Evolutionary conservation across 2,113 vertebrate species (phyloP), one percentile per base, ranked within the genome.

Genomic region (Sterrhoptilus dennistouni): DNA sequence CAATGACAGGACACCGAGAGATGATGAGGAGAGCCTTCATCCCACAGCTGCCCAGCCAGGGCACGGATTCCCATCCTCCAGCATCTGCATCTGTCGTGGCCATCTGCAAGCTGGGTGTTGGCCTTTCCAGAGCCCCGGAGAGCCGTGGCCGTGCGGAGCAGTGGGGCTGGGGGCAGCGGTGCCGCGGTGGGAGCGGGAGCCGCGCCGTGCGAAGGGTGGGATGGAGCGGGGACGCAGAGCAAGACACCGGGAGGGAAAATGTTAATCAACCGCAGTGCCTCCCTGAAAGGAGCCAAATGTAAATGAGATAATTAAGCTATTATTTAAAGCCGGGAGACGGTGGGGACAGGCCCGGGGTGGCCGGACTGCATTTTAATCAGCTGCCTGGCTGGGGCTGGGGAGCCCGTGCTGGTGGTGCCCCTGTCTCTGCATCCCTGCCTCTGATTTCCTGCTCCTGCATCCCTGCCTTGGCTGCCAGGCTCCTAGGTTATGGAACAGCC

Each of bases 221-320:
- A 90, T 92, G 92, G 3, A 72, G 81, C 15, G 12, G 86, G 90
- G 40, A 96, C 4, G 16, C 63, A n/a, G 95, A 95, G 64, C 8
- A 38, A 95, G 94, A 93, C 92, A 93, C 87, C 81, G 77, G 95
- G 95, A 97, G 93, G 96, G 96, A 98, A 97, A 96, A 97, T 96
- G 97, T 97, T 97, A 98, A 98, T 96, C 96, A 96, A 90, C 66
- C n/a, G 91, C 72, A 97, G 96, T 95, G 95, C 60, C 38, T 97
- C 97, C 96, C 91, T 97, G 97, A 96, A 94, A 96, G 91, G 97
- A 97, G 97, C 97, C 95, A 97, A 97, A 98, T 98, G 97, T 97
- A 97, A 98, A 97, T 98, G 95, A 97, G 97, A 97, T 98, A 97
- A 98, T 98, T 98, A 98, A 96, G 94, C 96, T 96, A 97, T 97